A percentile compares a stretch with the other conserved stretches of the same genome.
Evolutionary conservation across 1,140 invertebrate species (phyloP).

Genomic region (Glomeris maerens): DNA sequence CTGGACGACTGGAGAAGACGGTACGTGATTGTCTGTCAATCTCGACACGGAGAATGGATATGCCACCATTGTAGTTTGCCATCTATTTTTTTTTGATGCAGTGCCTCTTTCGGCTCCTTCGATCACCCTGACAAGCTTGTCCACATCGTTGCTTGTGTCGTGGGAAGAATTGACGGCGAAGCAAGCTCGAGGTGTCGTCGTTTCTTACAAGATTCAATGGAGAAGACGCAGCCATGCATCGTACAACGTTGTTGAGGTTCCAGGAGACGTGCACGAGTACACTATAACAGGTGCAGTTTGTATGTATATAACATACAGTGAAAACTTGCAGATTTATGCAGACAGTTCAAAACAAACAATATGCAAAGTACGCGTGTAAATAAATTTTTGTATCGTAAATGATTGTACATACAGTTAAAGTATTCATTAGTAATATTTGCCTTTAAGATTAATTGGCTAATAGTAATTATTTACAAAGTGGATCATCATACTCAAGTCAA

Average conservation of each 20-base stretch:
- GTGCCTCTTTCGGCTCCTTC: conserved; percentile 42
- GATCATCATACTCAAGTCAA: no score
- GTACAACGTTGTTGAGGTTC: conserved; percentile 32
- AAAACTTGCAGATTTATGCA: no score
- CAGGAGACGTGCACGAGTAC: conserved; percentile 31
- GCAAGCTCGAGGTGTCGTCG: conserved; percentile 41
- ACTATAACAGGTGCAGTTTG: conserved; percentile 35
- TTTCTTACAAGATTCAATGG: conserved; percentile 48
- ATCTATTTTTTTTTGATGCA: conserved; percentile 21
- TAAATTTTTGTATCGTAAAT: neutral
- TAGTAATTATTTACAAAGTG: no score
- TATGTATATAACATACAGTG: neutral
- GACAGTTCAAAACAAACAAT: neutral
- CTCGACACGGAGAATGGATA: neutral
- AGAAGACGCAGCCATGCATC: conserved; percentile 35
- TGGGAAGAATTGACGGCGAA: conserved; percentile 42
- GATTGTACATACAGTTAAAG: neutral
- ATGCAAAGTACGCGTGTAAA: neutral
- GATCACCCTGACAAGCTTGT: conserved; percentile 36
- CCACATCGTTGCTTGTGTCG: conserved; percentile 38
- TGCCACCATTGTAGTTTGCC: neutral
- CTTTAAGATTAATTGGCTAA: no score
- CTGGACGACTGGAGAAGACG: conserved; percentile 43
- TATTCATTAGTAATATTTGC: no score
- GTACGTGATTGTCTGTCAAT: conserved; percentile 29